Percentiles rank a stretch among this genome's conserved stretches.
Evolutionary conservation across 1,140 invertebrate genomes (phyloP).

Genomic region (Cylas formicarius): DNA sequence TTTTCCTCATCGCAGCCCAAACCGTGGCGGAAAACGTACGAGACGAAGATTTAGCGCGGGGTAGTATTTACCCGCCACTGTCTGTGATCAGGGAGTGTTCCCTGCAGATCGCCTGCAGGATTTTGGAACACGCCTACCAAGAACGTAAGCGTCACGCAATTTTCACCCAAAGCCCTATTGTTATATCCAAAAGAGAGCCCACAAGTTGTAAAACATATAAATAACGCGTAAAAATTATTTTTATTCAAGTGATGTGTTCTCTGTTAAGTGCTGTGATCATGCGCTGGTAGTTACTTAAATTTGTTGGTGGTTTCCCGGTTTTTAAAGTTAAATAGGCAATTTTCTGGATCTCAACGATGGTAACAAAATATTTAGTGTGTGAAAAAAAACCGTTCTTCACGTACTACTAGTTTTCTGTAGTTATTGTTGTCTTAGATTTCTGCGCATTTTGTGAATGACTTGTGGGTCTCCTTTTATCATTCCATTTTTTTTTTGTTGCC

Average conservation of each 20-base stretch:
- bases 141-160: conserved; percentile 50
- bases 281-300: too few relatives aligned
- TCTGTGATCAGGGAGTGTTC: conserved; percentile 84
- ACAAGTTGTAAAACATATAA: too few relatives aligned
- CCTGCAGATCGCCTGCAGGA: conserved; percentile 72
- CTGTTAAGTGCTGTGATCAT: too few relatives aligned
- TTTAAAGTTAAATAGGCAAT: too few relatives aligned
- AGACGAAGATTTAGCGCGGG: conserved; percentile 70
- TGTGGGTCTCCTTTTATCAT: background rate
- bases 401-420: too few relatives aligned
- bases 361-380: too few relatives aligned
- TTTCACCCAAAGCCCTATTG: background rate
- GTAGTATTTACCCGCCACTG: conserved; percentile 93
- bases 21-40: conserved; percentile 77
- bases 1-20: conserved; percentile 82
- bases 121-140: conserved; percentile 85
- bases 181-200: too few relatives aligned
- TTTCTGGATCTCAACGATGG: too few relatives aligned
- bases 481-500: background rate
- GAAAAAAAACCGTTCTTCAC: background rate
- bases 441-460: background rate
- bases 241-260: too few relatives aligned
- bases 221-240: too few relatives aligned
- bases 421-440: background rate
- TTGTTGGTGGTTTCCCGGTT: too few relatives aligned